Conservation (phyloP, 1,140 invertebrate genomes). For the Batillaria attramentaria region DNA sequence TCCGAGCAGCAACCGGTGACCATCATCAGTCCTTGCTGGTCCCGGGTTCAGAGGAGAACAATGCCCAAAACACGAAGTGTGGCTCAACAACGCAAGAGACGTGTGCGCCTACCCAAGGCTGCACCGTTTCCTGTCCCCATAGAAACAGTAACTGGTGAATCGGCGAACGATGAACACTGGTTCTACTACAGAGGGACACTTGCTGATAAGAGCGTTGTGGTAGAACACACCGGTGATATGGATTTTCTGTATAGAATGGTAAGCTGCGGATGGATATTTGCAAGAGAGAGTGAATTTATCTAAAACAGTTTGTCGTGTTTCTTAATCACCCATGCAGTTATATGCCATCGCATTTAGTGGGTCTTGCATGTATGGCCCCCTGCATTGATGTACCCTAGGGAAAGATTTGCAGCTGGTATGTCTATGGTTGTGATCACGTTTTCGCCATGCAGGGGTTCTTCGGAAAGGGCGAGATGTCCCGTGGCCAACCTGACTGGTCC, state of each 20-base stretch:
- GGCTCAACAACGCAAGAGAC: constrained; percentile 36
- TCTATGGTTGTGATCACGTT: neutral
- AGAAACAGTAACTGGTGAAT: constrained; percentile 43
- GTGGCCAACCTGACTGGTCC: constrained; percentile 51
- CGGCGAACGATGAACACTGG: constrained; percentile 47
- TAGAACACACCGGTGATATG: constrained; percentile 62
- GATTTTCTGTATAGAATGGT: constrained; percentile 63
- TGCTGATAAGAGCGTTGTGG: constrained; percentile 46
- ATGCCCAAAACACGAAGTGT: constrained; percentile 26
- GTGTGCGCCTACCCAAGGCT: constrained; percentile 34
- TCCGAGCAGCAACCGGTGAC: no score
- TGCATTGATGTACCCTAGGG: neutral
- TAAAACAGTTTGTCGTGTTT: neutral
- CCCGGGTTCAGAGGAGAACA: no score
- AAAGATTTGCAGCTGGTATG: neutral
- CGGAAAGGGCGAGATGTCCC: constrained; percentile 59
- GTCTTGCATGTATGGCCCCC: neutral
- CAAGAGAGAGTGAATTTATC: neutral
- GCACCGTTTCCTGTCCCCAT: constrained; percentile 61
- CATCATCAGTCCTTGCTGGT: no score
- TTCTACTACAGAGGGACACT: constrained; percentile 57
- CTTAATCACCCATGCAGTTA: neutral
- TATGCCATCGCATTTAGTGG: neutral
- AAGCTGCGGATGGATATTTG: constrained; percentile 4
- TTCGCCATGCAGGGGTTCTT: constrained; percentile 58